A percentile compares a stretch with the other conserved stretches of the same genome.
Conservation (phyloP, 2,888 invertebrate species). For the Lepetodrilus schrolli region DNA sequence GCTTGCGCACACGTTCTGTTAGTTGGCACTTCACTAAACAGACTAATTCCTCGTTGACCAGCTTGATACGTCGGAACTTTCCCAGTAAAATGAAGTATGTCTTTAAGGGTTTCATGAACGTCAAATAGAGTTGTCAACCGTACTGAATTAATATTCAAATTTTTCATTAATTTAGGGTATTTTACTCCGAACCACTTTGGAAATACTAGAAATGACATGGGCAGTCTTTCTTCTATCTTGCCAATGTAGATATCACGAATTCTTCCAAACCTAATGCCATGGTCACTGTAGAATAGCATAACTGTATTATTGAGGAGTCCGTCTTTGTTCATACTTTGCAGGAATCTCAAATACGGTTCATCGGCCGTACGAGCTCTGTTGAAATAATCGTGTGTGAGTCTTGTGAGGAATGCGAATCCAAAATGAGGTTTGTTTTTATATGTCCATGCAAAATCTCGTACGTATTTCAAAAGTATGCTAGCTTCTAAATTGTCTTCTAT, state of each 20-base stretch:
- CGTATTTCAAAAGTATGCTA: constrained; percentile 81
- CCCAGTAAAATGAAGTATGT: constrained; percentile 76
- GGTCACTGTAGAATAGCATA: constrained; percentile 83
- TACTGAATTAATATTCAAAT: constrained; percentile 80
- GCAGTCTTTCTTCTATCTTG: constrained; percentile 87
- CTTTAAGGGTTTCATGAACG: constrained; percentile 84
- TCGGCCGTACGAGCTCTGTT: constrained; percentile 86
- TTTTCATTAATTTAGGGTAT: constrained; percentile 80
- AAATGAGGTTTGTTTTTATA: constrained; percentile 82
- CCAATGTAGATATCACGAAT: constrained; percentile 86
- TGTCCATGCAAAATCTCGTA: constrained; percentile 77
- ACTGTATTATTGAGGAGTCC: constrained; percentile 51
- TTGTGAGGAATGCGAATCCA: constrained; percentile 88
- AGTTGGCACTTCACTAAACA: constrained; percentile 83
- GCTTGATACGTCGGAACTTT: not conserved
- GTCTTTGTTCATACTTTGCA: constrained; percentile 76
- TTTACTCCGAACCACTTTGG: constrained; percentile 83
- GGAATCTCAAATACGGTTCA: constrained; percentile 79
- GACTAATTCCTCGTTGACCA: constrained; percentile 76
- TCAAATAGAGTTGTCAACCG: constrained; percentile 88
- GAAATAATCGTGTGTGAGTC: constrained; percentile 88
- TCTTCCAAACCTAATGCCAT: constrained; percentile 89
- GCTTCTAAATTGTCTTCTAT: constrained; percentile 82
- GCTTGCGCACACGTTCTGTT: constrained; percentile 85
- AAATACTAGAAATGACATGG: constrained; percentile 83